Evolutionary conservation across 2,113 vertebrate genomes (phyloP), one percentile per base, ranked within the genome.

Genomic region (Enhydra lutris): DNA sequence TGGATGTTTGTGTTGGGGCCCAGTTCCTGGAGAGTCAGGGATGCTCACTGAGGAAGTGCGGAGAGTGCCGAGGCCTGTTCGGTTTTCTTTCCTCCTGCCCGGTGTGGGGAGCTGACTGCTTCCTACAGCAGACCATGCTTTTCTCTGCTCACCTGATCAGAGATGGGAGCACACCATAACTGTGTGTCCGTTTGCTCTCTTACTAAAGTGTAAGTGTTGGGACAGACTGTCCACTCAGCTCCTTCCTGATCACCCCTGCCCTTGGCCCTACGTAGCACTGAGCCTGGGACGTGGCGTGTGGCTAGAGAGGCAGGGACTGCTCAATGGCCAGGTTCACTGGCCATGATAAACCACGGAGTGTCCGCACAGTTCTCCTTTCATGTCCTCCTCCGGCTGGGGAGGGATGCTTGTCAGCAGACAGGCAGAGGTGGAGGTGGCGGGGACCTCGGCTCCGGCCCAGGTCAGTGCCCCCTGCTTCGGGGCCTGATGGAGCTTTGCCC

Each of bases 201-300:
- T 24, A n/a, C 20, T 59, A 59, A 59, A 42, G 47, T 50, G 39
- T 94, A 34, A 36, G 5, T 29, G 59, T n/a, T 47, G 74, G 93
- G 74, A 24, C 18, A 17, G n/a, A 13, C 73, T 89, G 67, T 50
- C 0, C 47, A 50, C 47, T 50, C 47, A 50, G 47, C 47, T 50
- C 47, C 47, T 50, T 50, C 47, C 39, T 7, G 0, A 3, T 50
- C 47, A 21, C 23, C 55, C 10, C 15, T 39, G 24, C 8, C 0
- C 26, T 57, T 31, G 7, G 9, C 1, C 1, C 39, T 8, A 0
- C 0, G 0, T 36, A 73, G 59, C 12, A 7, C 15, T 45, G 42
- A 90, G 52, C 61, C 91, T 23, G 84, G 31, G 57, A 1, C 7
- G 0, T 10, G 59, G 26, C 17, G 4, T 73, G 55, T 5, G 23